phyloP scores from a whole-genome alignment of 2,113 vertebrate genomes.

The Myanophis thanlyinensis region DNA sequence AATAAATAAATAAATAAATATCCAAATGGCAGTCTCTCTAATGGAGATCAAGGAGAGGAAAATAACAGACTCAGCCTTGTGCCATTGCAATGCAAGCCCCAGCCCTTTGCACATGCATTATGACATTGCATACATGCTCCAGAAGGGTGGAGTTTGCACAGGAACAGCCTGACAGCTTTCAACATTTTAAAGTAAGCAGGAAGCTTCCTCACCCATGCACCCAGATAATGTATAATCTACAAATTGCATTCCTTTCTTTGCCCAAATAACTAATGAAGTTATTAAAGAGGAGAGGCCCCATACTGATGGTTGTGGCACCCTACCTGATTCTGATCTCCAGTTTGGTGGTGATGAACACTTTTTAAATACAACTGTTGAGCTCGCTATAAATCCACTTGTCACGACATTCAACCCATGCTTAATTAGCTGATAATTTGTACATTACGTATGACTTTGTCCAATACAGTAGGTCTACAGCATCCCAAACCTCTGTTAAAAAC shows the following conservation, averaged over 20 bases:
- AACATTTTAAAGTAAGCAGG: neutral
- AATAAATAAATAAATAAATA: too few species aligned
- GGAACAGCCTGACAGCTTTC: neutral
- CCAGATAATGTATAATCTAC: neutral
- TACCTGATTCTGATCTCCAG: neutral
- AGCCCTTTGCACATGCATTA: neutral
- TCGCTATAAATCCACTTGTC: neutral
- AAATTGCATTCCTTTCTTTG: neutral
- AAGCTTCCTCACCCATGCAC: neutral
- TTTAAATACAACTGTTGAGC: neutral
- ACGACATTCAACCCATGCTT: neutral
- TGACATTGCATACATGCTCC: neutral
- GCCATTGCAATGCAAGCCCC: neutral
- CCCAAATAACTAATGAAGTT: neutral
- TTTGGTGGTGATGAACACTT: neutral
- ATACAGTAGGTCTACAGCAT: neutral
- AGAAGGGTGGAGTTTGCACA: neutral
- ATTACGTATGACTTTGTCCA: neutral
- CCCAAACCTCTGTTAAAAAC: neutral
- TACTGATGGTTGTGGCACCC: neutral
- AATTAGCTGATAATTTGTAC: neutral
- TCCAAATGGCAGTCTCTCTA: neutral
- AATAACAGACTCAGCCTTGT: neutral
- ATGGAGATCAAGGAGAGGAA: neutral
- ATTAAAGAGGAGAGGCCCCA: neutral